Evolutionary conservation across 2,797 vertebrate species (phyloP), one percentile per base, ranked within the genome.

Genomic region (Tolypeutes matacus): DNA sequence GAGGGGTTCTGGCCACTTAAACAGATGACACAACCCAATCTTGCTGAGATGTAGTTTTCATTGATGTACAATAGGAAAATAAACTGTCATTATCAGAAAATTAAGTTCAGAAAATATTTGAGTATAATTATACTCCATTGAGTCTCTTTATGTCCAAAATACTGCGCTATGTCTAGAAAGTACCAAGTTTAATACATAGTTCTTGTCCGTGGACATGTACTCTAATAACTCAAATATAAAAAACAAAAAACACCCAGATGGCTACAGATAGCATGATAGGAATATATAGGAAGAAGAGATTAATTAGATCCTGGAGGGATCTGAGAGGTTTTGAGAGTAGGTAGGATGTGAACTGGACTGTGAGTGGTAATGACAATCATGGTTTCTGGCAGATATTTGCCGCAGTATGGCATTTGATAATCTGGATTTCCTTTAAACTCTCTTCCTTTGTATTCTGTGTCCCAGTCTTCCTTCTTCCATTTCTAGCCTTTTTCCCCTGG

Each of bases 1-100:
- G 56, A 93, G 25, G 67, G 53, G 21, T 86, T 96, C 51, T 95
- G 76, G 34, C 70, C 36, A 78, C 46, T 95, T 96, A 86, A 86
- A 73, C 39, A 62, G 49, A 65, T 72, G 25, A 51, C 39, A 89
- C 27, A 93, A 73, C 27, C 65, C 25, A 89, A 0, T 92, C 67
- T 85, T 89, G 65, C 62, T 91, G 60, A 65, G 31, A 70, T 89
- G 18, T 21, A 84, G 20, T 78, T 96, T 95, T 93, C 65, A 56
- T 86, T 95, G 36, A 70, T 82, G 53, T 51, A 64, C 56, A 58
- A 56, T 86, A 36, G 75, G 90, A 76, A 94, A 76, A 91, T 70
- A 93, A 94, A 62, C 60, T 58, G 34, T 87, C 42, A 31, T 92
- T 87, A 51, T 20, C 29, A 82, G 18, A 82, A 90, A 49, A 69